phyloP scores from a whole-genome alignment of 2,888 invertebrate genomes.

The Bombylius major region DNA sequence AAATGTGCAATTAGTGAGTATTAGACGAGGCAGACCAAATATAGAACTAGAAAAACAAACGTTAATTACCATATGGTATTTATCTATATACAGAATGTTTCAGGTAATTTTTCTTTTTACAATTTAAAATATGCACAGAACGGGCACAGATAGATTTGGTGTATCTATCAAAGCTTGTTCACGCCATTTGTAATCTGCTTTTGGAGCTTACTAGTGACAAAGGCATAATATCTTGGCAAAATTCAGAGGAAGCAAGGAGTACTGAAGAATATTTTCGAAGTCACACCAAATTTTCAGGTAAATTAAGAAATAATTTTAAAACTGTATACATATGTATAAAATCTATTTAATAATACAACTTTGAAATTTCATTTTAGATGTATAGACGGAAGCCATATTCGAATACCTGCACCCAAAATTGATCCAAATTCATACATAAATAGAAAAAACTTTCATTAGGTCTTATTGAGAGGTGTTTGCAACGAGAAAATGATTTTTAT shows the following conservation, averaged over 20 bases:
- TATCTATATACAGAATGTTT: too few relatives aligned
- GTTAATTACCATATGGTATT: too few relatives aligned
- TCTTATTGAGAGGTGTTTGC: not conserved
- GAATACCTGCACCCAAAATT: not conserved
- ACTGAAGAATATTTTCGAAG: not conserved
- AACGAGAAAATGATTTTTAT: slow-evolving; percentile 3
- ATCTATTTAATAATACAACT: not conserved
- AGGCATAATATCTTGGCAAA: not conserved
- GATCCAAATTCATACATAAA: slow-evolving; percentile 3
- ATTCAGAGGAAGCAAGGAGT: not conserved
- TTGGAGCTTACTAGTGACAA: not conserved
- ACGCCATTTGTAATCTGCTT: not conserved
- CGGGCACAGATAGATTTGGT: not conserved
- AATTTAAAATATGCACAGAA: not conserved
- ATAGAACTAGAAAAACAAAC: too few relatives aligned
- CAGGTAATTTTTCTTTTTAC: too few relatives aligned
- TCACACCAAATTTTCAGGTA: not conserved
- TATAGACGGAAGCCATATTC: slow-evolving; percentile 1
- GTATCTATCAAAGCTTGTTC: not conserved
- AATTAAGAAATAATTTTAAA: not conserved
- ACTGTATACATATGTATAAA: not conserved
- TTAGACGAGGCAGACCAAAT: too few relatives aligned
- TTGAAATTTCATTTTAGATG: not conserved
- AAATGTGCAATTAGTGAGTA: too few relatives aligned
- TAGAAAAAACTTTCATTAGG: slow-evolving; percentile 3